phyloP scores from a whole-genome alignment of 2,888 invertebrate genomes.

The Copidosoma aretas region DNA sequence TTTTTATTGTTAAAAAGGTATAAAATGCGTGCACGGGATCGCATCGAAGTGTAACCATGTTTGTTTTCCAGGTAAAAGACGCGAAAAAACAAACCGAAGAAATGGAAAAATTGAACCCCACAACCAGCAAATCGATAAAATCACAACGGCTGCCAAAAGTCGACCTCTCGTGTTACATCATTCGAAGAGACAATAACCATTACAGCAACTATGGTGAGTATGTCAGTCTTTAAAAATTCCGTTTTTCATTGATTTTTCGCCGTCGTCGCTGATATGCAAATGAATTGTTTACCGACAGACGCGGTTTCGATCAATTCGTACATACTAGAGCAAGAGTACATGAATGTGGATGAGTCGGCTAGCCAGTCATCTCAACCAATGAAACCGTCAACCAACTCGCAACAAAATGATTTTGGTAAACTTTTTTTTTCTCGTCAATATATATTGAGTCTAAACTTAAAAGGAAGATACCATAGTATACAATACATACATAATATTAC shows the following conservation, averaged over 20 bases:
- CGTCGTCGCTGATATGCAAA: too few relatives aligned
- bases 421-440: too few relatives aligned
- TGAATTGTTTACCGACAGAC: constrained; percentile 15
- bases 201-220: constrained; percentile 17
- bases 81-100: constrained; percentile 8
- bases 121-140: constrained; percentile 3
- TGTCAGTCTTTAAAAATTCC: background rate
- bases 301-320: constrained; percentile 32
- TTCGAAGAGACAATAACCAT: constrained; percentile 8
- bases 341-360: constrained; percentile 25
- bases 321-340: constrained; percentile 36
- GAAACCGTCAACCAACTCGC: background rate
- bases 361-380: background rate
- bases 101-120: too few relatives aligned
- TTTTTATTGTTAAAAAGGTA: too few relatives aligned
- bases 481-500: too few relatives aligned
- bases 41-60: too few relatives aligned
- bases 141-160: constrained; percentile 24
- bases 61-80: constrained; percentile 17
- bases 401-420: background rate
- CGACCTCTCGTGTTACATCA: constrained; percentile 31
- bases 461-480: too few relatives aligned
- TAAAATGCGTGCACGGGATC: too few relatives aligned
- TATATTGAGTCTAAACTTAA: too few relatives aligned
- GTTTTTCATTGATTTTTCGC: background rate